Evolutionary conservation across 2,888 invertebrate genomes (phyloP), one percentile per base, ranked within the genome.

Genomic region (Callimorpha dominula): DNA sequence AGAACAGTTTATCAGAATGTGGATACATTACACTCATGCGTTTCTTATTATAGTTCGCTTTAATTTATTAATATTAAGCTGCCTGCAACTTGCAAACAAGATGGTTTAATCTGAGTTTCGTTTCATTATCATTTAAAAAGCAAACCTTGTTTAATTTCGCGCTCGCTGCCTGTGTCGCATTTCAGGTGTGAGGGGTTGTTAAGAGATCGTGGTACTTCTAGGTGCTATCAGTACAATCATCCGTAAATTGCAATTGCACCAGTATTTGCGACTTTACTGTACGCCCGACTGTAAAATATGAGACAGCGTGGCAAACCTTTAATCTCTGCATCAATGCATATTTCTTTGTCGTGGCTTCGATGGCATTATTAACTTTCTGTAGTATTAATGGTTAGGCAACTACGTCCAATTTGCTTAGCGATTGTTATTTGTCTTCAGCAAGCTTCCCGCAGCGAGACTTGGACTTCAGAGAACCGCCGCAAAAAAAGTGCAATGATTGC

Each of bases 351-450:
- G 9, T 57, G 20, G 11, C 20, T 54, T 54, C 4, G 3, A n/a
- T 54, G 6, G 5, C 8, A 7, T n/a, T 54, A 54, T n/a, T 54
- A 1, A 54, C n/a, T 54, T 54, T n/a, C n/a, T n/a, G 54, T 54
- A 15, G 6, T 7, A 54, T 6, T 54, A 20, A n/a, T 57, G 54
- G 11, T 57, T 20, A n/a, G 11, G 54, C 54, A 57, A 20, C 54
- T 57, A 57, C 54, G 49, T 46, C 20, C 31, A 65, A 49, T 65
- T 12, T 69, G 85, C 82, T 17, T 60, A 20, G 87, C 83, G 86
- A 87, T 76, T 72, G 75, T 57, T 76, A 70, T 87, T 87, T 84
- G 77, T 86, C 85, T 85, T 62, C 88, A 90, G 89, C 81, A 74
- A 73, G 73, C 81, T 76, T 78, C 70, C 72, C 84, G 71, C 78